Evolutionary conservation across 2,888 invertebrate species (phyloP), one percentile per base, ranked within the genome.

Genomic region (Coremacera marginata): DNA sequence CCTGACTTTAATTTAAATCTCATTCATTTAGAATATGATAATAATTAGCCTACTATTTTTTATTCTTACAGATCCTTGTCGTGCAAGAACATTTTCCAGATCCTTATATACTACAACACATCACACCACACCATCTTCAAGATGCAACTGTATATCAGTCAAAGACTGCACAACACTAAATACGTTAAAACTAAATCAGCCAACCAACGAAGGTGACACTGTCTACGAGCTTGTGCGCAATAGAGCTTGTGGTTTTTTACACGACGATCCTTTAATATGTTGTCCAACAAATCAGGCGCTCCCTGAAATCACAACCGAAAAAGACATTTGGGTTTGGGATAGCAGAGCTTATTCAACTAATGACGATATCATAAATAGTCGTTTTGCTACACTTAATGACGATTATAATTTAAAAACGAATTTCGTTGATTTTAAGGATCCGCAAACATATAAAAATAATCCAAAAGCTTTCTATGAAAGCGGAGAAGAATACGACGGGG

Each of bases 321-420:
- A 82, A 16, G 81, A 83, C 3, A 85, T 84, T 22, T 88, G 88
- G 88, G 79, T 88, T 4, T 89, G 89, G 89, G 86, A 84, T 37
- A 76, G 76, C n/a, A 14, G 70, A 34, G 49, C 51, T 37, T 37
- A 63, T 57, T 65, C 11, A 31, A 60, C 22, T 27, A n/a, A 22
- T 62, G 49, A 49, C 16, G 67, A n/a, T 22, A 34, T 19, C 16
- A 31, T 63, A 1, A 31, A n/a, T 31, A 63, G 7, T 3, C 63
- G 51, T 9, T 67, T 67, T 44, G 44, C 37, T 0, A 67, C 67
- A 11, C 49, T 25, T 51, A 22, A 9, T 14, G 14, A 68, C 8
- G n/a, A 70, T 27, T 7, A 55, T 19, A 19, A n/a, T 22, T 19
- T 22, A 22, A 25, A 88, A 76, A 80, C 77, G 8, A 82, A 83